Evolutionary conservation across 1,140 invertebrate genomes (phyloP).

Genomic region (Triops longicaudatus): DNA sequence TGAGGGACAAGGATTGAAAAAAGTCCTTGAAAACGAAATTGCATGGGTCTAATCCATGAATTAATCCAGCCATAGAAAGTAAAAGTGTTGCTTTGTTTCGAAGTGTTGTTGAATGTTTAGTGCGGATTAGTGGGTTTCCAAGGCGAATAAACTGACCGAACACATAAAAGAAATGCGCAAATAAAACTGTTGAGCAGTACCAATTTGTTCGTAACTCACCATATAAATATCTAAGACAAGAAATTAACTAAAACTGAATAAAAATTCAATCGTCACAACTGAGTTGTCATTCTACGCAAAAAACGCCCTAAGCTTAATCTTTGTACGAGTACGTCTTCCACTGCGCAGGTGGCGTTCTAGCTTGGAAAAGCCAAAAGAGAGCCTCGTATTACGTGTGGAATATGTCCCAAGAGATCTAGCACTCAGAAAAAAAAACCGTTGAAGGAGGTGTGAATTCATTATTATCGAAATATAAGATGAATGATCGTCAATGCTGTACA

Average conservation of each 20-base stretch:
- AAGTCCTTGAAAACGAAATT: neutral
- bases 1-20: neutral
- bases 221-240: neutral
- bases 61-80: neutral
- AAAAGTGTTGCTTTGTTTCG: neutral
- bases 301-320: neutral
- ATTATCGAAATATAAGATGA: too few species aligned
- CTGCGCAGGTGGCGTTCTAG: neutral
- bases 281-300: neutral
- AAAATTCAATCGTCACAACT: neutral
- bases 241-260: neutral
- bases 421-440: too few species aligned
- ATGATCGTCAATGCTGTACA: too few species aligned
- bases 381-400: too few species aligned
- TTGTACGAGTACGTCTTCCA: neutral
- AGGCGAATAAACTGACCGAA: neutral
- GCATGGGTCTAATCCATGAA: too few species aligned
- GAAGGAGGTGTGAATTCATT: too few species aligned
- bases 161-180: neutral
- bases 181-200: neutral
- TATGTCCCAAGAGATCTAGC: too few species aligned
- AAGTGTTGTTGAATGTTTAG: neutral
- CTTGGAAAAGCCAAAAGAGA: too few species aligned
- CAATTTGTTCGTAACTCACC: neutral
- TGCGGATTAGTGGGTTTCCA: neutral